Percentiles rank a stretch among this genome's conserved stretches.
These are phyloP conservation scores for Drosophila tanythrix DNA, from an alignment of 2,888 invertebrate species.

Conservation along the genomic window DNA sequence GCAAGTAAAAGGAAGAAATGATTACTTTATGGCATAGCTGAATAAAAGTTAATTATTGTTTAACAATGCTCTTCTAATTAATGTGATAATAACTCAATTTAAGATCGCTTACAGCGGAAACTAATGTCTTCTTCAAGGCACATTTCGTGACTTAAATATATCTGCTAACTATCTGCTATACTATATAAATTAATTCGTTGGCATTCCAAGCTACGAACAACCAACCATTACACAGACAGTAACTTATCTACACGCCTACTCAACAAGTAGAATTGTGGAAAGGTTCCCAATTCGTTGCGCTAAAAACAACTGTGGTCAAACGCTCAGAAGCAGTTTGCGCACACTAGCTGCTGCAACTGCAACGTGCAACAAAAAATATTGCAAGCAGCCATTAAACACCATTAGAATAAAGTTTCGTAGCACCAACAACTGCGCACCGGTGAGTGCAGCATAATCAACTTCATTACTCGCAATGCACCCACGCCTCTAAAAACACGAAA, in stretches of 20 bases:
- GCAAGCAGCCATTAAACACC: slow-evolving; percentile 59
- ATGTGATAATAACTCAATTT: neutral
- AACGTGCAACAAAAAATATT: slow-evolving; percentile 49
- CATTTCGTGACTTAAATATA: slow-evolving; percentile 1
- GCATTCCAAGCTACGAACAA: slow-evolving; percentile 20
- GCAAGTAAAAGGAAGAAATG: slow-evolving; percentile 21
- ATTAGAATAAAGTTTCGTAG: slow-evolving; percentile 55
- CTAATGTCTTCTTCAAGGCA: neutral
- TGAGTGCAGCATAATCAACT: slow-evolving; percentile 44
- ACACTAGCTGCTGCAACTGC: slow-evolving; percentile 28
- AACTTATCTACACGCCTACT: slow-evolving; percentile 4
- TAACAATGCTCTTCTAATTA: neutral
- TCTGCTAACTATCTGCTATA: neutral
- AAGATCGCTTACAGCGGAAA: neutral
- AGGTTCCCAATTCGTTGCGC: slow-evolving; percentile 54
- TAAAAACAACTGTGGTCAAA: slow-evolving; percentile 51
- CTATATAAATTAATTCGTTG: neutral
- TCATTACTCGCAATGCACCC: slow-evolving; percentile 66
- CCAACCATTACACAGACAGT: slow-evolving; percentile 45
- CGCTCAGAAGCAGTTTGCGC: slow-evolving; percentile 41
- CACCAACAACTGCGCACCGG: neutral
- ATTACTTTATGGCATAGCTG: neutral
- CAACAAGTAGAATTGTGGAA: slow-evolving; percentile 11
- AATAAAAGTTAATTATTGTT: neutral
- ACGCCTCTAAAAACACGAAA: slow-evolving; percentile 38